Evolutionary conservation across 2,113 vertebrate genomes (phyloP).

Genomic region (Cheilinus undulatus): DNA sequence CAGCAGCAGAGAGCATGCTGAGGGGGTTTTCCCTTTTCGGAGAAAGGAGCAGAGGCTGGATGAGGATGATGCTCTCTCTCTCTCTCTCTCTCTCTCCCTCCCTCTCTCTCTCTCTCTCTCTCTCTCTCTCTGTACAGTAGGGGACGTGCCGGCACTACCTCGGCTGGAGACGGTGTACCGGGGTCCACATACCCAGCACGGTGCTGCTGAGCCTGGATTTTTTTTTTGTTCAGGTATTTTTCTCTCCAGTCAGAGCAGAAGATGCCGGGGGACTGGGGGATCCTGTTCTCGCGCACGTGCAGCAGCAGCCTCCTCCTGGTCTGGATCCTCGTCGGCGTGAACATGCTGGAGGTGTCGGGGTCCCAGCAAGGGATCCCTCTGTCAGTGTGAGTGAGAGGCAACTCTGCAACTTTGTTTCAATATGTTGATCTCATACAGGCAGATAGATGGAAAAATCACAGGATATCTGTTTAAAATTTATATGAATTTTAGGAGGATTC

Average conservation of each 20-base stretch:
- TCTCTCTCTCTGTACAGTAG: constrained; percentile 50
- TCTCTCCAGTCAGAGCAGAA: constrained; percentile 30
- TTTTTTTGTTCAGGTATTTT: constrained; percentile 10
- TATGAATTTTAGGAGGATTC: neutral
- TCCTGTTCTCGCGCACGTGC: constrained; percentile 71
- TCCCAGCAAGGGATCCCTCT: constrained; percentile 96
- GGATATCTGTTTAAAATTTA: neutral
- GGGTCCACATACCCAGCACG: constrained; percentile 22
- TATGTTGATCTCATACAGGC: neutral
- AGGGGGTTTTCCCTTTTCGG: constrained; percentile 4
- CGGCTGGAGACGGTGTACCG: constrained; percentile 48
- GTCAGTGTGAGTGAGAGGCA: constrained; percentile 84
- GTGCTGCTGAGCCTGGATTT: constrained; percentile 22
- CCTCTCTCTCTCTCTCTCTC: constrained; percentile 27
- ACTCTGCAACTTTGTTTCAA: constrained; percentile 48
- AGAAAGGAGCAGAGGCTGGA: constrained; percentile 7
- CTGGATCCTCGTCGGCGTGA: constrained; percentile 84
- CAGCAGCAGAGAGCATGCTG: constrained; percentile 27
- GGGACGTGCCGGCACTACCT: constrained; percentile 42
- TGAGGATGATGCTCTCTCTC: neutral
- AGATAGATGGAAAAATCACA: no score
- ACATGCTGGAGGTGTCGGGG: constrained; percentile 85
- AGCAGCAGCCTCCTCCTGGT: constrained; percentile 75
- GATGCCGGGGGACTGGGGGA: constrained; percentile 81
- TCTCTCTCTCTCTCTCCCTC: constrained; percentile 10